Conservation (phyloP, 2,888 invertebrate genomes). For the Monopis laevigella region DNA sequence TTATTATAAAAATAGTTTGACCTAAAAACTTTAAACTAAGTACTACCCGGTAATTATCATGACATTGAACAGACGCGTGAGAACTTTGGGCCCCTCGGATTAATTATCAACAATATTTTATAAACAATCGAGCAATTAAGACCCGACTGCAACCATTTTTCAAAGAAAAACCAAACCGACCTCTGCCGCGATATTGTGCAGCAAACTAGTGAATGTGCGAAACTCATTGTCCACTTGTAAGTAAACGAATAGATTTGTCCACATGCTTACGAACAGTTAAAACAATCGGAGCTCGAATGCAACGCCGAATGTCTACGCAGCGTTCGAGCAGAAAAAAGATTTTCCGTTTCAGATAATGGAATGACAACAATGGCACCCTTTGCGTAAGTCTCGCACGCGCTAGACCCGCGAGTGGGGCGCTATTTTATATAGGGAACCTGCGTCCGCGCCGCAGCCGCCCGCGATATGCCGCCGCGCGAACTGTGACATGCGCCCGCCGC, state of each 20-base stretch:
- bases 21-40: constrained; percentile 20
- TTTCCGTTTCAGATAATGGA: constrained; percentile 66
- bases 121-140: constrained; percentile 44
- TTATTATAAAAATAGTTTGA: constrained; percentile 25
- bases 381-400: constrained; percentile 51
- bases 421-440: constrained; percentile 60
- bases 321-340: constrained; percentile 50
- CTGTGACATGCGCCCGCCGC: constrained; percentile 31
- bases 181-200: constrained; percentile 5
- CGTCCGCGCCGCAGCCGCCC: constrained; percentile 43
- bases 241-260: constrained; percentile 24
- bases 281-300: constrained; percentile 59
- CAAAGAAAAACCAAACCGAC: constrained; percentile 12
- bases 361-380: constrained; percentile 59
- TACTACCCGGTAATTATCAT: constrained; percentile 25
- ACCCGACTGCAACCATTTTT: constrained; percentile 10
- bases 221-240: constrained; percentile 2
- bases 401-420: constrained; percentile 50
- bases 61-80: constrained; percentile 44
- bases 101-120: constrained; percentile 29
- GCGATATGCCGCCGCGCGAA: constrained; percentile 46
- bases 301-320: constrained; percentile 30
- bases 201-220: constrained; percentile 4
- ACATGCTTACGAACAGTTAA: constrained; percentile 46
- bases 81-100: constrained; percentile 25